phyloP scores from a whole-genome alignment of 2,888 invertebrate genomes.

The Nesidiocoris tenuis region DNA sequence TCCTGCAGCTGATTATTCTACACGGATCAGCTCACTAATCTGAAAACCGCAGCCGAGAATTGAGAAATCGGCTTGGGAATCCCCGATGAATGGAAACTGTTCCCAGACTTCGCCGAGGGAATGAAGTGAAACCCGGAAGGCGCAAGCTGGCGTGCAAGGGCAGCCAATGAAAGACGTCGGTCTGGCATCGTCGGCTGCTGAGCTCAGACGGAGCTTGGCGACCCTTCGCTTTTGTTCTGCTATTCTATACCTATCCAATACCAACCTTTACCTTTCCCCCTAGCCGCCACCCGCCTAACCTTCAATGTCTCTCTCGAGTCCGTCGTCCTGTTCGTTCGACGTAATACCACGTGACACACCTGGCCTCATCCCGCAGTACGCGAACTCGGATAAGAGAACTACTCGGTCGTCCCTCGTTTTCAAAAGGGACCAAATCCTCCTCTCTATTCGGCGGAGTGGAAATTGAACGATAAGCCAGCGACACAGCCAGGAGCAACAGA shows the following conservation, averaged over 20 bases:
- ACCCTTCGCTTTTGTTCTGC: neutral
- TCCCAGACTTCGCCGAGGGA: neutral
- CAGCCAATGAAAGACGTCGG: neutral
- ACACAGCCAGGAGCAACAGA: neutral
- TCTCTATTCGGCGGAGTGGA: neutral
- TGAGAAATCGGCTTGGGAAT: no score
- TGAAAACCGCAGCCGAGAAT: no score
- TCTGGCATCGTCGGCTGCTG: neutral
- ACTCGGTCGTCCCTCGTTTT: neutral
- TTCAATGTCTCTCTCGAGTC: neutral
- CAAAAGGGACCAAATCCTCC: neutral
- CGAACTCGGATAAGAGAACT: neutral
- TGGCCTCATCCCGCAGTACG: no score
- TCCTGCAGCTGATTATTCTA: no score
- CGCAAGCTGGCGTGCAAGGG: neutral
- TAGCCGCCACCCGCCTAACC: neutral
- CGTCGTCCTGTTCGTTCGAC: neutral
- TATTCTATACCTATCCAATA: no score
- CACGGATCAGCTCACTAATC: no score
- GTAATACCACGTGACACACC: neutral
- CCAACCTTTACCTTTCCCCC: no score
- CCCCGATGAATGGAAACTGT: neutral
- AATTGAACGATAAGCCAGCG: neutral
- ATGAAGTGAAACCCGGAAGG: neutral
- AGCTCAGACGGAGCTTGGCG: neutral